Base-by-base conservation (phyloP, 2,113 vertebrate genomes). In the Probosciger aterrimus region DNA sequence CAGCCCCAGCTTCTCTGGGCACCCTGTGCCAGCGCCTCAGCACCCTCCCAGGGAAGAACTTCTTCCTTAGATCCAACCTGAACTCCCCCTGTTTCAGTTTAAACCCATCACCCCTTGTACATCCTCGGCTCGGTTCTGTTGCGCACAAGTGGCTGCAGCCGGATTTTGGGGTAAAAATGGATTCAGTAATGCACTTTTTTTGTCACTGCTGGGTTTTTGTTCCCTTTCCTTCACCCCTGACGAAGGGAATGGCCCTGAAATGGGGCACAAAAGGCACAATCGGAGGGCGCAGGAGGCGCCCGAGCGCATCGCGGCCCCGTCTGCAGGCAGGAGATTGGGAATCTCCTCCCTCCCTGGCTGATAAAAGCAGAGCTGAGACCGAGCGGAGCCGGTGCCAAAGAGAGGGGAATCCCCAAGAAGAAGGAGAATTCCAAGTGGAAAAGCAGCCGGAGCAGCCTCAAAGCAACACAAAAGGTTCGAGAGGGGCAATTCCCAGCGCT, bases 331-430 rank as follows among this genome's bases (percentile, higher is more conserved):
- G 63, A 95, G 95, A 95, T 95, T 68, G 47, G 73, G 41, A 15
- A 5, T 12, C 24, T 27, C 88, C 77, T 49, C 95, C 95, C 85
- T 57, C 43, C 27, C 31, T 1, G 3, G 20, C 46, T 3, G 84
- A 94, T 96, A 89, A 96, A 91, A 91, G 5, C 39, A 79, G 81
- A 93, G 85, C 27, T 3, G 30, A 20, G 81, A 28, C 68, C 1
- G 24, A 91, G 84, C 62, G 86, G 80, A 93, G 70, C 35, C 67
- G 30, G 46, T 88, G 95, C 93, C 88, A 82, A 80, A 37, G 33
- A 14, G 6, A 12, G 12, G 28, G 39, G 33, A 43, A 47, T 60
- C 41, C 35, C 46, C 31, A 30, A 18, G 14, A 24, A 24, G 11
- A 4, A 14, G 44, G 31, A 46, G 63, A 28, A 35, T 1, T 1